Percentiles rank a stretch among this genome's conserved stretches.
Evolutionary conservation across 2,113 vertebrate genomes (phyloP).

Genomic region (Lampris incognitus): DNA sequence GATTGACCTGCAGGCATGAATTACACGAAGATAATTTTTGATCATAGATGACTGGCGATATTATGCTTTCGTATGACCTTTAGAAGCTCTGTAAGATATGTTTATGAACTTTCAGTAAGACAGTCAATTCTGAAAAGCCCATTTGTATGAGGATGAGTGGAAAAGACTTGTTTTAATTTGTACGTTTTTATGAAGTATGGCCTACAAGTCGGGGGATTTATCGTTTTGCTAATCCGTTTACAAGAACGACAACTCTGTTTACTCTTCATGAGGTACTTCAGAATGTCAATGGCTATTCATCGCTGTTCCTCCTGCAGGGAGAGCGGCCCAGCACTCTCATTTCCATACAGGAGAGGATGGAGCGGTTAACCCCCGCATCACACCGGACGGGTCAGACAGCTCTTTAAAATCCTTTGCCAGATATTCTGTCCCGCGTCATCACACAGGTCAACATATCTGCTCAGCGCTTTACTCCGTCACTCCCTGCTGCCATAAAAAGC

Average conservation of each 20-base stretch:
- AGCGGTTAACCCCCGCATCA: slow-evolving; percentile 24
- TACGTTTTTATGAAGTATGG: slow-evolving; percentile 17
- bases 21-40: neutral
- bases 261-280: slow-evolving; percentile 59
- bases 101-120: too few relatives aligned
- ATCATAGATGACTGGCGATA: slow-evolving; percentile 5
- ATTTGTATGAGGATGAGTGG: too few relatives aligned
- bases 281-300: slow-evolving; percentile 71
- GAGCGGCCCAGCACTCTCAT: slow-evolving; percentile 54
- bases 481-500: too few relatives aligned
- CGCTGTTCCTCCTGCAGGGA: slow-evolving; percentile 34
- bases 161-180: too few relatives aligned
- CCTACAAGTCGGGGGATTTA: slow-evolving; percentile 37
- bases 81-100: neutral
- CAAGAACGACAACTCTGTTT: slow-evolving; percentile 50
- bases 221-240: slow-evolving; percentile 58
- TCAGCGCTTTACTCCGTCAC: too few relatives aligned
- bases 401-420: too few relatives aligned
- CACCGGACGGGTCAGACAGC: neutral
- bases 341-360: slow-evolving; percentile 51
- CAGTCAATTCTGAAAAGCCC: too few relatives aligned
- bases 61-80: neutral
- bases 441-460: too few relatives aligned
- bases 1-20: neutral
- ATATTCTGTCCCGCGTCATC: too few relatives aligned